Percentiles rank a stretch among this genome's conserved stretches.
Conservation (phyloP, 1,140 invertebrate species). For the Periplaneta americana region DNA sequence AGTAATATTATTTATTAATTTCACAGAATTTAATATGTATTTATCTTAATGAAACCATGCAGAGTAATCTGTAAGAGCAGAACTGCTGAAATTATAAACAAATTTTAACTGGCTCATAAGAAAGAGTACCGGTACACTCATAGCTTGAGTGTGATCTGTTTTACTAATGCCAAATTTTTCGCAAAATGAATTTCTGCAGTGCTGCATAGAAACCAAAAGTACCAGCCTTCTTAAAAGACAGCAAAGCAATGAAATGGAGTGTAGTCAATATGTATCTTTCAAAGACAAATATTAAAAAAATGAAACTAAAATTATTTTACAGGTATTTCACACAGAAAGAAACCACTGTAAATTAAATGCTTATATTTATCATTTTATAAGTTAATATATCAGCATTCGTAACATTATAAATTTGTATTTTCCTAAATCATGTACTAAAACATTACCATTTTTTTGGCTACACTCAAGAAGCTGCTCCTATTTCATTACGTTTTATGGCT, state of each 20-base stretch:
- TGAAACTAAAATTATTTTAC: neutral
- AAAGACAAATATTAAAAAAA: neutral
- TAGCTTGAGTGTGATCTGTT: no score
- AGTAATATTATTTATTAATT: no score
- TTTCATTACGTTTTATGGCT: neutral
- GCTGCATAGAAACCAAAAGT: neutral
- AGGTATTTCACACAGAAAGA: neutral
- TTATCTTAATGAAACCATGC: no score
- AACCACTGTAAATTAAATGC: neutral
- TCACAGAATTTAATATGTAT: no score
- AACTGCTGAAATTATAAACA: no score
- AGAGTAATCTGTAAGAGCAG: no score
- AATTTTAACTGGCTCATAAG: no score
- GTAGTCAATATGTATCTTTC: neutral
- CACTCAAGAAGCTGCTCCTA: neutral
- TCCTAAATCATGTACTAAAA: neutral
- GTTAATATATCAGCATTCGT: no score
- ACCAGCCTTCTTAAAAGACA: neutral
- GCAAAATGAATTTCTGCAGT: neutral
- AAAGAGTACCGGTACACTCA: no score
- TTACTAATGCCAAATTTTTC: no score
- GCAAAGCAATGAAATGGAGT: neutral
- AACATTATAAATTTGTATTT: neutral
- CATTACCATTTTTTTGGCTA: neutral
- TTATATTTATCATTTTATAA: neutral